Percentiles rank a stretch among this genome's conserved stretches.
Conservation (phyloP, 2,797 vertebrate species). For the Oceanodroma leucorhoa region DNA sequence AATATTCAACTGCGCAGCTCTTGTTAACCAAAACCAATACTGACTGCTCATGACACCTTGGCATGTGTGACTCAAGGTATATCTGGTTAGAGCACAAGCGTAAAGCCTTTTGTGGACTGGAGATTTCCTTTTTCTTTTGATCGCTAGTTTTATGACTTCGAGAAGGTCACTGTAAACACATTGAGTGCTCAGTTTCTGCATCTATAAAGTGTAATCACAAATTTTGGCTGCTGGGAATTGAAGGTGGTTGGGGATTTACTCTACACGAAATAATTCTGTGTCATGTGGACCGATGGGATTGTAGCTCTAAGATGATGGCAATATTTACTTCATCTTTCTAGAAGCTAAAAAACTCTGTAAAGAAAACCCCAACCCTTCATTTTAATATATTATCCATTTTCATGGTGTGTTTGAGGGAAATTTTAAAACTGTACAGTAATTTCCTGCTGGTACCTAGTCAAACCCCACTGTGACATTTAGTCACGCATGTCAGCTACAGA, state of each 20-base stretch:
- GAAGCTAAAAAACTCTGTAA: neutral
- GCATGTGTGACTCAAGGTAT: rapidly evolving
- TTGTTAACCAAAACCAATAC: rapidly evolving
- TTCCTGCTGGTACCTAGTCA: slow-evolving; percentile 65
- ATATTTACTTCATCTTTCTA: slow-evolving; percentile 27
- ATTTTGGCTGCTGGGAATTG: neutral
- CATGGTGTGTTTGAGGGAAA: slow-evolving; percentile 56
- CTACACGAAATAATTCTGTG: neutral
- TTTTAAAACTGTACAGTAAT: slow-evolving; percentile 69
- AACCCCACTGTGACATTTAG: slow-evolving; percentile 66
- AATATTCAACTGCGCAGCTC: neutral
- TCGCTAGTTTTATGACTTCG: neutral
- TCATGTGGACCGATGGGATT: neutral
- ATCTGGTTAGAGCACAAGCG: neutral
- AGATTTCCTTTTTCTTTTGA: neutral
- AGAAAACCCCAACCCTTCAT: neutral
- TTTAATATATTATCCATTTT: neutral
- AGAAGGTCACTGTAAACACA: neutral
- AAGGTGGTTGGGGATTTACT: slow-evolving; percentile 29
- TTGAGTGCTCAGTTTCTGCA: neutral
- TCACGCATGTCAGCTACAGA: neutral
- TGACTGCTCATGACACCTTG: rapidly evolving
- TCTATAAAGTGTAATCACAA: rapidly evolving
- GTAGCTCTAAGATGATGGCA: neutral
- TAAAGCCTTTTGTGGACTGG: too few species aligned